Conservation (phyloP, 2,797 vertebrate genomes). For the Vultur gryphus region DNA sequence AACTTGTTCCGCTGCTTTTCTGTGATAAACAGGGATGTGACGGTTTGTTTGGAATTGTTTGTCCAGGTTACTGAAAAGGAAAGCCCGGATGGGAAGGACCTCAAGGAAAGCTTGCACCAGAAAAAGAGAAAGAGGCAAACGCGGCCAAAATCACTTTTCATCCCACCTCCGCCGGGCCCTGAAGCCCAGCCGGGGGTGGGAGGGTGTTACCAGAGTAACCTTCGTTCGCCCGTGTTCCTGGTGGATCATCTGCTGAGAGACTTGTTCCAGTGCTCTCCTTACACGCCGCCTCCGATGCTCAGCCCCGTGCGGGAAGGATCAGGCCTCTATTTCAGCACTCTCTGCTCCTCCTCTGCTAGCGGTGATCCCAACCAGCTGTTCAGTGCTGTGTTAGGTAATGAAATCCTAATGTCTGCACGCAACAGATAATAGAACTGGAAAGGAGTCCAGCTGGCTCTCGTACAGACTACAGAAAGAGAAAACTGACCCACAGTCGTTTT, state of each 20-base stretch:
- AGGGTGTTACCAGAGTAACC: not conserved
- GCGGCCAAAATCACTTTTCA: not conserved
- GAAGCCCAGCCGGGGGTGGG: not conserved
- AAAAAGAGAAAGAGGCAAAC: not conserved
- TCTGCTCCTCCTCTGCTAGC: not conserved
- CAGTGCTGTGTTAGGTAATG: not conserved
- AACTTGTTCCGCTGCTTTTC: not conserved
- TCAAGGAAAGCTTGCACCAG: not conserved
- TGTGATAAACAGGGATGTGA: not conserved
- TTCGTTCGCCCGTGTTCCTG: constrained; percentile 54
- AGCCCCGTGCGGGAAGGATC: constrained; percentile 75
- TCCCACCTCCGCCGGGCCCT: not conserved
- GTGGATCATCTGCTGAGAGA: constrained; percentile 67
- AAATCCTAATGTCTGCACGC: not conserved
- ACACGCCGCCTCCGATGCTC: constrained; percentile 80
- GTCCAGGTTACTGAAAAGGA: not conserved
- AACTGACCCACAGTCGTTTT: not conserved
- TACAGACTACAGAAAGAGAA: too few relatives aligned
- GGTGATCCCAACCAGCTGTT: not conserved
- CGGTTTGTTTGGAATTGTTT: not conserved
- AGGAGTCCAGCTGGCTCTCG: not conserved
- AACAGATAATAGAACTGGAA: not conserved
- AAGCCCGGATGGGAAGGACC: not conserved
- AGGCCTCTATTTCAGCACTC: constrained; percentile 72
- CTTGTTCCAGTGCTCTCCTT: constrained; percentile 64